These are phyloP conservation scores for Campylorhamphus procurvoides DNA, from an alignment of 2,113 vertebrate genomes.

Conservation along the genomic window DNA sequence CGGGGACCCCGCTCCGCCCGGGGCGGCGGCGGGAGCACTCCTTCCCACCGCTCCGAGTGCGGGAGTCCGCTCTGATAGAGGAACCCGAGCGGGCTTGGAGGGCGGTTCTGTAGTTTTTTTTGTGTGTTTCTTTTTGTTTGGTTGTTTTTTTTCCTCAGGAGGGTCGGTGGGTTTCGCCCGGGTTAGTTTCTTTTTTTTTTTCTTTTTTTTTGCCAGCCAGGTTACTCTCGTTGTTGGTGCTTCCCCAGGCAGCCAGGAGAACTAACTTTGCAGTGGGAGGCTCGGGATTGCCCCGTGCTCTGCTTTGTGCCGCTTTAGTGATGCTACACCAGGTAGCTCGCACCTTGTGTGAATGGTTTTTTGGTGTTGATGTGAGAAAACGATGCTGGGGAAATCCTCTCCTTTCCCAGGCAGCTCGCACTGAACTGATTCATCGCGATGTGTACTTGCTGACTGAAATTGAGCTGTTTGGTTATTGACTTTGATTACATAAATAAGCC, in stretches of 20 bases:
- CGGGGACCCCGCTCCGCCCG: not conserved
- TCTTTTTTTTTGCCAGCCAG: accelerated
- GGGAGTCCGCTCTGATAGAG: accelerated
- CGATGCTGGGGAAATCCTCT: not conserved
- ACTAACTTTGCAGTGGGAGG: not conserved
- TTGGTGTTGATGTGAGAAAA: accelerated
- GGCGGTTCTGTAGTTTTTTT: accelerated
- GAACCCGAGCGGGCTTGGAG: not conserved
- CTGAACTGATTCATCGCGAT: not conserved
- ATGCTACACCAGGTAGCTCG: not conserved
- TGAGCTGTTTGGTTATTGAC: not conserved
- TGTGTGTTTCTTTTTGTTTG: no score
- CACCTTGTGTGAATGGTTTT: no score
- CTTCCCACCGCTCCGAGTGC: not conserved
- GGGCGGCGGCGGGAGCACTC: not conserved
- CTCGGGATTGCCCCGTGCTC: not conserved
- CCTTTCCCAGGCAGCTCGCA: not conserved
- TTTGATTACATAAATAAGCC: not conserved
- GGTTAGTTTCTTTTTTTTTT: no score
- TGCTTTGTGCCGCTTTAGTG: not conserved
- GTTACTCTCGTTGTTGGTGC: accelerated
- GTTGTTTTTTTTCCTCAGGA: no score
- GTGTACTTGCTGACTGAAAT: not conserved
- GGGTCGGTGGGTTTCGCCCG: not conserved
- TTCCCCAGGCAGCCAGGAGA: not conserved